Conservation (phyloP, 2,797 vertebrate genomes). For the Lindbergichthys nudifrons region DNA sequence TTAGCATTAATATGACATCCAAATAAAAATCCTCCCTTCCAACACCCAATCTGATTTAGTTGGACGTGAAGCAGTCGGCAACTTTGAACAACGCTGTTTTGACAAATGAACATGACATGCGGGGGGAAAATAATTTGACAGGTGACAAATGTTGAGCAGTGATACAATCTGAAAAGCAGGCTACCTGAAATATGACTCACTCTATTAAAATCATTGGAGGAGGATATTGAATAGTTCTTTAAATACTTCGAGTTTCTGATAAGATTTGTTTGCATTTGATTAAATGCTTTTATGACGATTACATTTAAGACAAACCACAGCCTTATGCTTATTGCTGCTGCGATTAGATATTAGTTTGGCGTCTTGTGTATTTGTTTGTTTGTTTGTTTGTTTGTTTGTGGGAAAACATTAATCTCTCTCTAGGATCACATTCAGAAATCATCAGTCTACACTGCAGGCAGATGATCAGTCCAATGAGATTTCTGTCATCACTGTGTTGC, state of each 20-base stretch:
- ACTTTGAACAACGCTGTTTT: constrained; percentile 82
- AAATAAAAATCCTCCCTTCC: constrained; percentile 75
- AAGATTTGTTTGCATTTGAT: constrained; percentile 81
- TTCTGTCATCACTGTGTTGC: constrained; percentile 17
- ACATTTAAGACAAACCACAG: constrained; percentile 62
- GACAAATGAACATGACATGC: constrained; percentile 89
- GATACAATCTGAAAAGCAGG: constrained; percentile 89
- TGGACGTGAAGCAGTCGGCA: constrained; percentile 76
- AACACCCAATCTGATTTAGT: constrained; percentile 82
- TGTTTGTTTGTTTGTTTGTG: constrained; percentile 49
- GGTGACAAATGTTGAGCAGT: constrained; percentile 88
- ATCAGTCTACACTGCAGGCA: constrained; percentile 1
- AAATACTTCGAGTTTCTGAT: constrained; percentile 86
- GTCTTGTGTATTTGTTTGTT: constrained; percentile 37
- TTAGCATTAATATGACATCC: constrained; percentile 84
- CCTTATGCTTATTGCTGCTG: constrained; percentile 26
- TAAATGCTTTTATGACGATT: constrained; percentile 78
- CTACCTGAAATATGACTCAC: constrained; percentile 89
- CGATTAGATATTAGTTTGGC: constrained; percentile 26
- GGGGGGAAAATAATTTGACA: constrained; percentile 89
- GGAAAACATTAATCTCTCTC: constrained; percentile 33
- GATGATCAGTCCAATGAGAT: constrained; percentile 21
- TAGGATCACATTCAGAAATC: constrained; percentile 14
- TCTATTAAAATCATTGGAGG: constrained; percentile 89
- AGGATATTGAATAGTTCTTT: constrained; percentile 90